Base-by-base conservation (phyloP, 2,888 invertebrate genomes). In the Drosophila mulleri region DNA sequence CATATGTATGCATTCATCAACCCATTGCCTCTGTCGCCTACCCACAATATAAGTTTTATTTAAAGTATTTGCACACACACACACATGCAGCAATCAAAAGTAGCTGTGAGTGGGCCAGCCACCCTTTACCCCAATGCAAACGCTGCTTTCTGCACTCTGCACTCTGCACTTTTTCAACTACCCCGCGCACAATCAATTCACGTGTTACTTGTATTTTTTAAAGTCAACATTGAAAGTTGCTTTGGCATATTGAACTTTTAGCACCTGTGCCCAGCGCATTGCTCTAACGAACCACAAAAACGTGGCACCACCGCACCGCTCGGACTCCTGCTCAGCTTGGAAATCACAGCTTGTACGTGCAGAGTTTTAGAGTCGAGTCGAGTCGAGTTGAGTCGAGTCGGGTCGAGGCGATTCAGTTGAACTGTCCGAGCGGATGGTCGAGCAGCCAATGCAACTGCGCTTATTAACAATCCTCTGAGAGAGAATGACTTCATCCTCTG, bases 401-500 rank as follows among this genome's bases (percentile, higher is more conserved):
- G 26, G 56, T 29, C 44, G 35, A 44, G 56, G 39, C 57, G 41
- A 32, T 18, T 20, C 53, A 52, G 78, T 69, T 50, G 75, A 44
- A 59, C 57, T 76, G 76, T 64, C 77, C 65, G 54, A 35, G 56
- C 59, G 60, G 57, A 75, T 50, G 47, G 60, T 59, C 56, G 76
- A 48, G 41, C 48, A 47, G 42, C 58, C 70, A 63, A 54, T 72
- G 76, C 72, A 85, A 75, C 70, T 78, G 74, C 78, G 79, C 80
- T 87, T 87, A 87, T 87, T 88, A 90, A 77, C 75, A 90, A 88
- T 88, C 90, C 80, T 62, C 61, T 54, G 69, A 76, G 88, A 61
- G 32, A 73, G 68, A 67, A 76, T 72, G 44, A 56, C 67, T 72
- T 62, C 58, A 64, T 75, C 64, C 60, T 63, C 54, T 60, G 61